Percentiles rank a stretch among this genome's conserved stretches.
Conservation (phyloP, 1,140 invertebrate genomes). For the Drosophila sp. region DNA sequence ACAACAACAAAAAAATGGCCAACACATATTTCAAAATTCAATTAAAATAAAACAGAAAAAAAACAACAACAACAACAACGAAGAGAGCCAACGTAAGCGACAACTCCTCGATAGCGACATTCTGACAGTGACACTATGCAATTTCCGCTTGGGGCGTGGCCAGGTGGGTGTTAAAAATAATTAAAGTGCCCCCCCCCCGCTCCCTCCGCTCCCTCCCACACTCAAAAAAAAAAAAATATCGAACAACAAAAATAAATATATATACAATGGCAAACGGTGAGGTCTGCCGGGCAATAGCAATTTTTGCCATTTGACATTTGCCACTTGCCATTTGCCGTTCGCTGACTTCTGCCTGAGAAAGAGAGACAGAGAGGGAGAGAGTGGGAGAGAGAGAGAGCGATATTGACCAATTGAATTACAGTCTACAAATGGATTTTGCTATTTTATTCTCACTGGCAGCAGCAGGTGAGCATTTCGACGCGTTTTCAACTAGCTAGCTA, state of each 20-base stretch:
- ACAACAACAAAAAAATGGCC: conserved; percentile 35
- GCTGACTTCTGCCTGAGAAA: background rate
- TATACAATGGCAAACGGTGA: conserved; percentile 46
- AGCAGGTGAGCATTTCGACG: background rate
- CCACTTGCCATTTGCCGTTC: conserved; percentile 34
- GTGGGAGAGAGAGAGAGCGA: background rate
- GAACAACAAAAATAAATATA: conserved; percentile 15
- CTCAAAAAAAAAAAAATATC: background rate
- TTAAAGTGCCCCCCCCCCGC: conserved; percentile 49
- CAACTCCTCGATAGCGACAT: conserved; percentile 21
- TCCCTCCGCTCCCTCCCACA: no score
- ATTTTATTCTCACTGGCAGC: background rate
- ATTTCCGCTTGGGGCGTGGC: conserved; percentile 69
- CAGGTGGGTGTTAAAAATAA: conserved; percentile 78
- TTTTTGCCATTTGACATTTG: conserved; percentile 46
- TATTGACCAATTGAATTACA: conserved; percentile 3
- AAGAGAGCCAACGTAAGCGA: conserved; percentile 2
- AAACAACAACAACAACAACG: conserved; percentile 22
- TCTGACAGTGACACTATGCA: conserved; percentile 65
- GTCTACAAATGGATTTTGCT: background rate
- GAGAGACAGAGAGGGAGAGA: background rate
- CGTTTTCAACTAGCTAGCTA: conserved; percentile 4
- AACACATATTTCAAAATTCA: conserved; percentile 78
- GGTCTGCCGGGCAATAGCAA: conserved; percentile 18
- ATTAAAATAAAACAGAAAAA: conserved; percentile 76